Evolutionary conservation across 2,888 invertebrate genomes (phyloP).

Genomic region (Tryphoninae sp.): DNA sequence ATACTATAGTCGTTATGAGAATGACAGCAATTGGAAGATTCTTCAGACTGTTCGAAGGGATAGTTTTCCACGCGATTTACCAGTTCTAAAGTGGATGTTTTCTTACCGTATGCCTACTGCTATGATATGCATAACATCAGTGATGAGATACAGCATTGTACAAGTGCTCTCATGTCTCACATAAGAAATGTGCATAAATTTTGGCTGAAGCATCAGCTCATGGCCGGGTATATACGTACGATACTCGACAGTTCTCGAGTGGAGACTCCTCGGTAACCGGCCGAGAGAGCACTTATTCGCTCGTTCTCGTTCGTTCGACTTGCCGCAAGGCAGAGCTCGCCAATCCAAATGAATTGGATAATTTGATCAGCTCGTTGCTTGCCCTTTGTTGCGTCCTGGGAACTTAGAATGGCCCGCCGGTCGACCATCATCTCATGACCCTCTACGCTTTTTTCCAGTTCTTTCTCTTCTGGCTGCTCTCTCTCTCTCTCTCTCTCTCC

Average conservation of each 20-base stretch:
- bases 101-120: background rate
- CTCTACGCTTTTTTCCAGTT: conserved; percentile 55
- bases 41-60: conserved; percentile 1
- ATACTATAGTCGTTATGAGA: no score
- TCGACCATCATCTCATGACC: conserved; percentile 76
- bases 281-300: conserved; percentile 76
- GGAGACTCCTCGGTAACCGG: conserved; percentile 77
- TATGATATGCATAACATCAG: background rate
- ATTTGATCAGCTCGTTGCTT: conserved; percentile 81
- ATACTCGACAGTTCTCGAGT: conserved; percentile 66
- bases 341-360: conserved; percentile 82
- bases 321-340: conserved; percentile 69
- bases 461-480: conserved; percentile 37
- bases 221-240: conserved; percentile 64
- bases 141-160: background rate
- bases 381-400: conserved; percentile 81
- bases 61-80: background rate
- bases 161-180: conserved; percentile 30
- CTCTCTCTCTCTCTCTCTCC: conserved; percentile 46
- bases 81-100: background rate
- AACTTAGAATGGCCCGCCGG: conserved; percentile 78
- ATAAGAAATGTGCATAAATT: conserved; percentile 76
- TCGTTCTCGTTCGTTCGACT: conserved; percentile 55
- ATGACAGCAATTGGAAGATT: background rate
- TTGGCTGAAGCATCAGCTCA: conserved; percentile 72